These are phyloP conservation scores for Morelia viridis DNA, from an alignment of 2,797 vertebrate species.

Conservation along the genomic window DNA sequence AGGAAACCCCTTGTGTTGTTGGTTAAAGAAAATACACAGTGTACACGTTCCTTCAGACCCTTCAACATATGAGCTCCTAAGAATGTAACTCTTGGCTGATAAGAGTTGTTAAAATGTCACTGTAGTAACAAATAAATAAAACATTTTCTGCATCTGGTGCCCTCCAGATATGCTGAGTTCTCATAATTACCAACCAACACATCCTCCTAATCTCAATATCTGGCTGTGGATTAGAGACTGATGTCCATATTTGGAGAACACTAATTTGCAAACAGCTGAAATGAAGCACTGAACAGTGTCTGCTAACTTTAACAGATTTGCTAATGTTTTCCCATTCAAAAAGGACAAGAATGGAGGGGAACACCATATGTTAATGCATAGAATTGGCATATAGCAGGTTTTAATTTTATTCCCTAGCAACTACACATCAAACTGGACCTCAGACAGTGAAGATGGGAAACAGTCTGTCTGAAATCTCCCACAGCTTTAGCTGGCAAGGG, in stretches of 20 bases:
- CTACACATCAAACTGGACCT: not conserved
- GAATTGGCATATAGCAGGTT: not conserved
- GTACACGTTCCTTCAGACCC: not conserved
- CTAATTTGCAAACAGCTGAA: not conserved
- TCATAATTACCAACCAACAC: not conserved
- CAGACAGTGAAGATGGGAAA: not conserved
- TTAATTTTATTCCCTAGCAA: not conserved
- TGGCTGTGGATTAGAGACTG: not conserved
- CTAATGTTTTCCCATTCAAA: not conserved
- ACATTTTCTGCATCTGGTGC: not conserved
- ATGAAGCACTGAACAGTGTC: not conserved
- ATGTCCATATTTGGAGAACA: not conserved
- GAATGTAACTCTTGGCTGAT: fast-evolving
- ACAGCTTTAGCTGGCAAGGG: not conserved
- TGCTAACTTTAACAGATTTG: not conserved
- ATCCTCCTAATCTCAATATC: not conserved
- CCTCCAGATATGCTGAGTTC: not conserved
- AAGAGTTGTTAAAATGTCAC: not conserved
- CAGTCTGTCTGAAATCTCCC: not conserved
- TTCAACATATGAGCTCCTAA: fast-evolving
- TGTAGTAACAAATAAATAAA: not conserved
- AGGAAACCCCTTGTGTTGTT: too few relatives aligned
- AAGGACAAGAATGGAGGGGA: not conserved
- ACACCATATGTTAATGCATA: not conserved
- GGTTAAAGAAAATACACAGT: not conserved